These are phyloP conservation scores for Trogon melanurus DNA, from an alignment of 2,113 vertebrate species.

Conservation along the genomic window DNA sequence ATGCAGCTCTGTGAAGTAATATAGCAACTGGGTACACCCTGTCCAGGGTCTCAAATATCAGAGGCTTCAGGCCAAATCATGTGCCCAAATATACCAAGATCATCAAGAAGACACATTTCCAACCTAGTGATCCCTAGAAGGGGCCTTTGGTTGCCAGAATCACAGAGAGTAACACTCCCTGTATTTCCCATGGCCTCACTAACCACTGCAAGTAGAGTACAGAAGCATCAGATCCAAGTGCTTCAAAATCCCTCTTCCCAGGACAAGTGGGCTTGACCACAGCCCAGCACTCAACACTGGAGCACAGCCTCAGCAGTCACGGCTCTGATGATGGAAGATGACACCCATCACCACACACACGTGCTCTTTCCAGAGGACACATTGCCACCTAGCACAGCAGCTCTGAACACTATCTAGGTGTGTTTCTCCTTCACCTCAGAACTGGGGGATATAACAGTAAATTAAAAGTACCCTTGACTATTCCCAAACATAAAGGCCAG, in stretches of 20 bases:
- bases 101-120: background rate
- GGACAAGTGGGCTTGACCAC: accelerated
- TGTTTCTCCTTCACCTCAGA: background rate
- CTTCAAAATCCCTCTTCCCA: background rate
- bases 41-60: background rate
- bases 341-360: accelerated
- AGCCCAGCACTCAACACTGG: background rate
- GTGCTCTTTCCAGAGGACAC: background rate
- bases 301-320: no score
- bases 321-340: background rate
- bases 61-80: background rate
- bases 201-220: background rate
- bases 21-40: background rate
- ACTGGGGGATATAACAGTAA: background rate
- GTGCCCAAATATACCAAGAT: background rate
- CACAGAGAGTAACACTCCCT: background rate
- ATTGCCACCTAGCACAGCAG: background rate
- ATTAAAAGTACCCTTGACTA: background rate
- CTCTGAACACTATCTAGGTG: background rate
- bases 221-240: background rate
- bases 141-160: background rate
- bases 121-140: background rate
- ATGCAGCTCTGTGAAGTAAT: background rate
- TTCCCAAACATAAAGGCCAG: background rate
- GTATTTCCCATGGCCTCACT: background rate